These are phyloP conservation scores for Centropristis striata DNA, from an alignment of 2,113 vertebrate genomes.

Conservation along the genomic window DNA sequence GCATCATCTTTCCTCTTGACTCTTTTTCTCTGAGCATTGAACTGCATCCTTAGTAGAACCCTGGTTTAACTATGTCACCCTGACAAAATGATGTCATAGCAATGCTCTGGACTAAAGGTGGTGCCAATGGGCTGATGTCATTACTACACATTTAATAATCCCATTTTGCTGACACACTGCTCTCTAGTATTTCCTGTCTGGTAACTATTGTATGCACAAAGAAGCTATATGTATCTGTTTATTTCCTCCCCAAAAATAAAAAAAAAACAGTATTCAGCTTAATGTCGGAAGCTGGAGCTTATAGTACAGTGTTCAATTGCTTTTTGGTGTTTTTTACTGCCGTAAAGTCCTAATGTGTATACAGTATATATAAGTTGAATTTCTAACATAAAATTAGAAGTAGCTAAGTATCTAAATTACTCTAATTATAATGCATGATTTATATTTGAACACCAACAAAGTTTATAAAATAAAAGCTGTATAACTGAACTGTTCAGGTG, in stretches of 20 bases:
- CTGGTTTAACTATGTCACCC: background rate
- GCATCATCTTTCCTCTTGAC: background rate
- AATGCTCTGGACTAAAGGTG: background rate
- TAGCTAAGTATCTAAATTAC: too few relatives aligned
- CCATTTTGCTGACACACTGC: background rate
- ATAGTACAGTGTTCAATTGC: background rate
- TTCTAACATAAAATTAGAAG: too few relatives aligned
- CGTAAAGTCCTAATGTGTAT: background rate
- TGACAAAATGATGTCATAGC: constrained; percentile 8
- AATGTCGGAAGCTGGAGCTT: too few relatives aligned
- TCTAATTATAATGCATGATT: background rate
- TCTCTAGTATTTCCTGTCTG: background rate
- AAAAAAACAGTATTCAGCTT: background rate
- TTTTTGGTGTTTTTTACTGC: background rate
- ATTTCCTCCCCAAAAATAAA: background rate
- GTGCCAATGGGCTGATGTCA: background rate
- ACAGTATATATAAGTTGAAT: too few relatives aligned
- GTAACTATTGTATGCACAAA: too few relatives aligned
- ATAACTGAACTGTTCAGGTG: background rate
- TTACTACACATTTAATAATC: background rate
- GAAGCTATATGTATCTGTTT: background rate
- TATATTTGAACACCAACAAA: background rate
- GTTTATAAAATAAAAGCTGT: background rate
- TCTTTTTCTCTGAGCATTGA: background rate
- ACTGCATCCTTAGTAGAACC: background rate